These are phyloP conservation scores for Neoniphon sammara DNA, from an alignment of 2,797 vertebrate genomes.

Conservation along the genomic window DNA sequence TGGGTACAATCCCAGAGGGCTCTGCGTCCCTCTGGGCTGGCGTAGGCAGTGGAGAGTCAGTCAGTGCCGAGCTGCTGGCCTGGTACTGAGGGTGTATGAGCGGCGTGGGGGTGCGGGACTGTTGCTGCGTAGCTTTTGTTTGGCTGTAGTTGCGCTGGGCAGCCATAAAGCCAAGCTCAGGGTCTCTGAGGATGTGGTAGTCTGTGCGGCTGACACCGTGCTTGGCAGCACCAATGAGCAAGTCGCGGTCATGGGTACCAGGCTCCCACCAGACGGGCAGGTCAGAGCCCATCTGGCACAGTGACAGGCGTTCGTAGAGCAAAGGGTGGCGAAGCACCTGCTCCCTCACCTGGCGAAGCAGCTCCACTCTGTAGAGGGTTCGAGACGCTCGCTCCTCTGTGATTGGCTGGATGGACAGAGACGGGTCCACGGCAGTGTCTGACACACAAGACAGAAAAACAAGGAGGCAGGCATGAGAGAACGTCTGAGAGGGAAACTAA, in stretches of 20 bases:
- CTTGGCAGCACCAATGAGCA: constrained; percentile 95
- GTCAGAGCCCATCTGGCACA: constrained; percentile 95
- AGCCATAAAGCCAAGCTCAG: constrained; percentile 94
- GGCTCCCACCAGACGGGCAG: constrained; percentile 97
- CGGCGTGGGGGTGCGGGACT: constrained; percentile 67
- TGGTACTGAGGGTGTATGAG: constrained; percentile 82
- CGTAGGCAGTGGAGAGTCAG: constrained; percentile 67
- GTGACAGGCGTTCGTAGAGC: constrained; percentile 89
- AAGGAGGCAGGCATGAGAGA: constrained; percentile 8
- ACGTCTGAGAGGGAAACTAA: constrained; percentile 1
- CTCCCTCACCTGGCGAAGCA: constrained; percentile 95
- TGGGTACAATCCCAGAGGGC: constrained; percentile 79
- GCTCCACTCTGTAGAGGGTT: constrained; percentile 95
- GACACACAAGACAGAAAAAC: constrained; percentile 53
- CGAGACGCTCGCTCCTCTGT: constrained; percentile 98
- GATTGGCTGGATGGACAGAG: constrained; percentile 95
- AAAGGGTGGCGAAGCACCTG: constrained; percentile 94
- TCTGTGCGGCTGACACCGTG: constrained; percentile 98
- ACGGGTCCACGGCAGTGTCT: constrained; percentile 88
- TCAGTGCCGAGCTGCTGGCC: constrained; percentile 63
- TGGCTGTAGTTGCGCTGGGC: constrained; percentile 96
- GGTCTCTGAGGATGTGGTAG: constrained; percentile 98
- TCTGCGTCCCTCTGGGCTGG: constrained; percentile 80
- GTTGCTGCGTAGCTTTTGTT: constrained; percentile 87
- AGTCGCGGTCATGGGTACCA: constrained; percentile 95